Conservation (phyloP, 1,140 invertebrate species). For the Chironomus tepperi region DNA sequence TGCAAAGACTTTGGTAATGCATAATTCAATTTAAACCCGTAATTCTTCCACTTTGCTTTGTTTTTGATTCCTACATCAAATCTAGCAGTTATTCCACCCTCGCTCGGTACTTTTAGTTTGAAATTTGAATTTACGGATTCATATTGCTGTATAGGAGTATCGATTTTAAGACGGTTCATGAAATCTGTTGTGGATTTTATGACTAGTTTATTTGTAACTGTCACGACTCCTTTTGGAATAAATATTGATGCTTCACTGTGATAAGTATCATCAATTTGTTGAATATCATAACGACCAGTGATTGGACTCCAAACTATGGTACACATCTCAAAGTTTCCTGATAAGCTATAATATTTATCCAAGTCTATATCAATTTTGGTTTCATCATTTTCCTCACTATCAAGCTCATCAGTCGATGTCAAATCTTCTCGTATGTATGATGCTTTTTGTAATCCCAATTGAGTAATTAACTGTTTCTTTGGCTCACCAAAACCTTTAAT, state of each 20-base stretch:
- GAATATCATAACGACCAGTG: slow-evolving; percentile 45
- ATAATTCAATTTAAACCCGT: slow-evolving; percentile 42
- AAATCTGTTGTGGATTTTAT: not conserved
- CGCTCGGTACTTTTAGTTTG: not conserved
- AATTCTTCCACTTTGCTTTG: slow-evolving; percentile 38
- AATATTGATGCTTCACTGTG: slow-evolving; percentile 35
- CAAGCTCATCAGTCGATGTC: slow-evolving; percentile 31
- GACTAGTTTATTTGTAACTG: slow-evolving; percentile 9
- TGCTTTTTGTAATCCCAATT: slow-evolving; percentile 33
- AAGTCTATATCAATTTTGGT: not conserved
- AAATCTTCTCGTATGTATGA: slow-evolving; percentile 26
- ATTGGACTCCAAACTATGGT: slow-evolving; percentile 55
- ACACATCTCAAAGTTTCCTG: slow-evolving; percentile 50
- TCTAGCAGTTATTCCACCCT: not conserved
- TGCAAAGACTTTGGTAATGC: slow-evolving; percentile 41
- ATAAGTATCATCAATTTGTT: slow-evolving; percentile 45
- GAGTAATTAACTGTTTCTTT: slow-evolving; percentile 41
- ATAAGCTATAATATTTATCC: slow-evolving; percentile 45
- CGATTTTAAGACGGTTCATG: not conserved
- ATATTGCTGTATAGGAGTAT: not conserved
- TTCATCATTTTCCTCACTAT: slow-evolving; percentile 34
- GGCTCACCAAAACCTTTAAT: slow-evolving; percentile 44
- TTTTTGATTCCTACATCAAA: slow-evolving; percentile 30
- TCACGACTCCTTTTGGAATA: not conserved
- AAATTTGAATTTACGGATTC: not conserved